Evolutionary conservation across 2,888 invertebrate genomes (phyloP).

Genomic region (Syritta pipiens): DNA sequence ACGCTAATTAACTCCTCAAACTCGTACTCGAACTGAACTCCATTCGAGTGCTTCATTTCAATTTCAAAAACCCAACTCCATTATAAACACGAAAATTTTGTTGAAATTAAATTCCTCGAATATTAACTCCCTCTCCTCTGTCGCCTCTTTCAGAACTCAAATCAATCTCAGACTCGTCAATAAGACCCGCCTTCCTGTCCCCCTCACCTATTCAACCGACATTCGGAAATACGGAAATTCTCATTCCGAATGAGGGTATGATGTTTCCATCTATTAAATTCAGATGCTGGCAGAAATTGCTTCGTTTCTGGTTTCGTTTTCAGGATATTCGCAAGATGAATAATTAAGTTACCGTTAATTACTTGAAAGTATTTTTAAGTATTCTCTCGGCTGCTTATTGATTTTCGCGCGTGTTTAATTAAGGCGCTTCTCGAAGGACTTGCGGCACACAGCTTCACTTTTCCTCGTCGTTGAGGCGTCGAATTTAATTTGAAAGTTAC

Average conservation of each 20-base stretch:
- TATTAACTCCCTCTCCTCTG: too few species aligned
- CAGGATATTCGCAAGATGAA: background rate
- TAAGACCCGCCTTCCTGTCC: too few species aligned
- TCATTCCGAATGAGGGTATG: background rate
- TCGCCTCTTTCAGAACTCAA: too few species aligned
- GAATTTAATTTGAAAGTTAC: background rate
- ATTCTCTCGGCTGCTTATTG: background rate
- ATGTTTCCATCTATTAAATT: background rate
- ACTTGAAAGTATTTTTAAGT: constrained; percentile 4
- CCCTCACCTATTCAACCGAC: background rate
- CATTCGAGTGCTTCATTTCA: too few species aligned
- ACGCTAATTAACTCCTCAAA: too few species aligned
- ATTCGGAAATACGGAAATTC: constrained; percentile 2
- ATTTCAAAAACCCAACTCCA: too few species aligned
- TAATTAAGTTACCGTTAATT: constrained; percentile 19
- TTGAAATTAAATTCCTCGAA: too few species aligned
- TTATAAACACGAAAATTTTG: too few species aligned
- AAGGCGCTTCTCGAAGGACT: background rate
- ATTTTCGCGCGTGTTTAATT: constrained; percentile 8
- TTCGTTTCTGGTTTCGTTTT: constrained; percentile 3
- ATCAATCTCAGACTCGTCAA: background rate
- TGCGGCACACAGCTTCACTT: too few species aligned
- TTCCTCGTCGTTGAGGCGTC: too few species aligned
- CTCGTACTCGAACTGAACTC: too few species aligned
- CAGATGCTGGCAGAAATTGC: background rate